Conservation (phyloP, 2,797 vertebrate species). For the Coilia nasus region DNA sequence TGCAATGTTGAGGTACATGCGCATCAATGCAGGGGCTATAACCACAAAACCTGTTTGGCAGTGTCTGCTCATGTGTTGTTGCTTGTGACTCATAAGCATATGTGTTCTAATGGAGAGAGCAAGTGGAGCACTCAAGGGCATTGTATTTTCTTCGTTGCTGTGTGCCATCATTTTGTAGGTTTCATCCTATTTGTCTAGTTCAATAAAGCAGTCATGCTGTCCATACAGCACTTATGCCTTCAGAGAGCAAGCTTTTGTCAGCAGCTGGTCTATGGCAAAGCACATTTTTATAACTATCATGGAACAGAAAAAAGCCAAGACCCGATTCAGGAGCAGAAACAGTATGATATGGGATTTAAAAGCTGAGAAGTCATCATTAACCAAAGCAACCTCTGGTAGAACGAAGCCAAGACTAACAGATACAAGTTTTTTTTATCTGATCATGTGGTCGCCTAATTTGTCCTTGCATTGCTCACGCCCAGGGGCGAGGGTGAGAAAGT, state of each 20-base stretch:
- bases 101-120: background rate
- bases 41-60: background rate
- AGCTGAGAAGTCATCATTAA: background rate
- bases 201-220: background rate
- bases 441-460: background rate
- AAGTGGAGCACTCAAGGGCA: background rate
- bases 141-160: background rate
- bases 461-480: background rate
- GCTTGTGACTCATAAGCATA: background rate
- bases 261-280: background rate
- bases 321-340: background rate
- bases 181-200: background rate
- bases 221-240: background rate
- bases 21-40: background rate
- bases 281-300: background rate
- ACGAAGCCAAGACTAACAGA: conserved; percentile 2
- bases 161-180: background rate
- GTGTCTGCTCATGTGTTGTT: background rate
- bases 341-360: background rate
- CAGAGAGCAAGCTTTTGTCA: background rate
- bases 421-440: background rate
- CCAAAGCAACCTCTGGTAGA: background rate
- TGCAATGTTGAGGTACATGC: background rate
- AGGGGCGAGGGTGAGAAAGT: background rate
- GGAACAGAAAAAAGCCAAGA: background rate